These are phyloP conservation scores for Campoplex capitator DNA, from an alignment of 2,888 invertebrate genomes.

Conservation along the genomic window DNA sequence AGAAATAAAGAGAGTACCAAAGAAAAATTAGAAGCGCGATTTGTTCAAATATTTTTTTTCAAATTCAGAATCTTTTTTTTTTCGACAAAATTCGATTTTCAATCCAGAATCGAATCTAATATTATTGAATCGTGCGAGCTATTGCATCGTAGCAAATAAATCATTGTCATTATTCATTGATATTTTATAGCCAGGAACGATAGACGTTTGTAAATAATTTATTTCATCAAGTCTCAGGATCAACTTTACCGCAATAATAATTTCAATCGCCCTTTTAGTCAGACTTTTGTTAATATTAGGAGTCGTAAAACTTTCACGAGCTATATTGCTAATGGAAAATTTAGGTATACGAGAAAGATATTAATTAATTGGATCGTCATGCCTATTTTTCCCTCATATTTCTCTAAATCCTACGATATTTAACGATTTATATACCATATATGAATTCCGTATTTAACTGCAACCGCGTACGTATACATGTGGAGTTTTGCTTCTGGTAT, in stretches of 20 bases:
- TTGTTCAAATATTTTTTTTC: conserved; percentile 1
- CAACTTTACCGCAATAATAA: not conserved
- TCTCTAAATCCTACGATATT: conserved; percentile 45
- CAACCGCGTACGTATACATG: conserved; percentile 1
- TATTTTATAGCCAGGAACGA: not conserved
- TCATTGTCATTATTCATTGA: not conserved
- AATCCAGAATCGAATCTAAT: too few relatives aligned
- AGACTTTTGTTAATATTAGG: not conserved
- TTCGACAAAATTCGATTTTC: conserved; percentile 20
- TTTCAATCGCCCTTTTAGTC: not conserved
- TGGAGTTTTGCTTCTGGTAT: conserved; percentile 44
- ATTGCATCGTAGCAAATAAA: not conserved
- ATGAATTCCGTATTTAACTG: conserved; percentile 29
- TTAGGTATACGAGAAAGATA: conserved; percentile 34
- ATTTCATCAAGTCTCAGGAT: not conserved
- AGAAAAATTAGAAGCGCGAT: conserved; percentile 4
- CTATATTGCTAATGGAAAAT: conserved; percentile 60
- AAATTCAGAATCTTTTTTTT: conserved; percentile 9
- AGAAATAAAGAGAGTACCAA: not conserved
- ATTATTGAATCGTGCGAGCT: not conserved
- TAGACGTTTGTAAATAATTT: not conserved
- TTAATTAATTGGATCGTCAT: conserved; percentile 51
- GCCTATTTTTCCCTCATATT: not conserved
- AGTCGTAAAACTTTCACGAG: conserved; percentile 58
- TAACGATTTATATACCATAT: not conserved